Evolutionary conservation across 2,888 invertebrate genomes (phyloP), one percentile per base, ranked within the genome.

Genomic region (Eupithecia subumbrata): DNA sequence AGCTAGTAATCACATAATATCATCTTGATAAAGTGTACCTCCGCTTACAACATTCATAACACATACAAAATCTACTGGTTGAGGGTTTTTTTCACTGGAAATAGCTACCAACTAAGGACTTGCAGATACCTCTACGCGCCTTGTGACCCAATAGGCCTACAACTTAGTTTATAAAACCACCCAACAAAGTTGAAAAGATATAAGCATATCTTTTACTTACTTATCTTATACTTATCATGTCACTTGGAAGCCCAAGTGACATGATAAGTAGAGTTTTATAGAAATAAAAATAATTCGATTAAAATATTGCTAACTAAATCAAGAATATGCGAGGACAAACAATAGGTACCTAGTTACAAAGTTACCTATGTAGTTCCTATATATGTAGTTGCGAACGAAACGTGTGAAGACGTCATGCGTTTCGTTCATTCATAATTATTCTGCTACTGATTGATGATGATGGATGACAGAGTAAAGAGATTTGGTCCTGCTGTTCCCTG

Each of bases 1-100:
- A 86, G 86, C 86, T 79, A 80, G 78, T 76, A 79, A 82, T 84
- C 76, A 79, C 78, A 71, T 78, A 82, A 82, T 82, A 85, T 84
- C 80, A 72, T 70, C 75, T 69, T 25, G 48, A 69, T 78, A n/a
- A n/a, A n/a, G n/a, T 71, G 78, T 74, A 74, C 71, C 18, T 73
- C 56, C 66, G 0, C 25, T 37, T 37, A 37, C 40, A 52, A n/a
- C 67, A 37, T 48, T 52, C 48, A 48, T 66, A 45, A 34, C 71
- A 64, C 71, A 63, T 25, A 60, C 68, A 64, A 18, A 64, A 34
- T 25, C 64, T 40, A 43, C 25, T 60, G 14, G 40, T 18, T 70
- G 40, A 70, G 22, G 22, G n/a, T 37, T 40, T 40, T 22, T 70
- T 40, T 37, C 37, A 70, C 56, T 37, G 71, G 71, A 67, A 67